Evolutionary conservation across 2,113 vertebrate species (phyloP), one percentile per base, ranked within the genome.

Genomic region (Shinisaurus crocodilurus): DNA sequence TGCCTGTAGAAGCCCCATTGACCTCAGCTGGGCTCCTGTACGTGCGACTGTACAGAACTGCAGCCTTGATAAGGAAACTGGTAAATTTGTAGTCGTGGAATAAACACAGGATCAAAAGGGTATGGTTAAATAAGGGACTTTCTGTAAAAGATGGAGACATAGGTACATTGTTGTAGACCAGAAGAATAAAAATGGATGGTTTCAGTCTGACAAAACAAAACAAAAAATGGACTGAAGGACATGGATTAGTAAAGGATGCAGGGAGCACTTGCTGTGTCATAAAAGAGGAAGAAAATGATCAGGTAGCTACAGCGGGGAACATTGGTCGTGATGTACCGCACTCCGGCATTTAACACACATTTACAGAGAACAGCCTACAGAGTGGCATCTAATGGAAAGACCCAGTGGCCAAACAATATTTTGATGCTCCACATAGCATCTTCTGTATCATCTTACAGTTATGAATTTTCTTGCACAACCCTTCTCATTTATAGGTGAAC

Each of bases 231-330:
- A 69, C n/a, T 40, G 45, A 48, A 79, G 54, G 9, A 43, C 29
- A 10, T 79, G 75, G 45, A 67, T 32, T 70, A 34, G 43, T 50
- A 70, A 32, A 90, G 63, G n/a, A 81, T 81, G 45, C 76, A 80
- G 63, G n/a, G 23, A 69, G 3, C 8, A 67, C 32, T 40, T 85
- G 43, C 72, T 84, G 63, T 70, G 1, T 48, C 50, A 29, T 20
- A 86, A 79, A 89, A 92, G 54, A 45, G 81, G 48, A 72, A 90
- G 16, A 79, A 37, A 60, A 82, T 50, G 27, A 79, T 67, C 29
- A 70, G 20, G 34, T 43, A 57, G 18, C 40, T 82, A 40, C 83
- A 91, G 29, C 85, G 12, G 32, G 76, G 70, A 88, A 0, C 34
- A 32, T 48, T 83, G 50, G 27, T 70, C 10, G 9, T 82, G 32